Conservation (phyloP, 2,888 invertebrate genomes). For the Ariolimax columbianus region DNA sequence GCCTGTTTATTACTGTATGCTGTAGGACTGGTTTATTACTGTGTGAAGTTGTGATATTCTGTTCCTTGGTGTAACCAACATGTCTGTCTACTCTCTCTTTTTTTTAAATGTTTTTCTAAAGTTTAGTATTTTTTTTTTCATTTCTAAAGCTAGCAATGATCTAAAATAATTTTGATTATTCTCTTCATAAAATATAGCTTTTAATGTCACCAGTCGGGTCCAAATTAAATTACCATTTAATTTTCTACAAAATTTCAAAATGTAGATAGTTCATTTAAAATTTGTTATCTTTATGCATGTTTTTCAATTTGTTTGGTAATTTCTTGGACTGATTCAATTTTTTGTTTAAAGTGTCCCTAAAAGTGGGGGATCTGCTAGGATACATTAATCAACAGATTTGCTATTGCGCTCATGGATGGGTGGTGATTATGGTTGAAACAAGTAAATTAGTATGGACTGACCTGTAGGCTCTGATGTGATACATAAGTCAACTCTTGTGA, state of each 20-base stretch:
- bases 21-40: not conserved
- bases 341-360: not conserved
- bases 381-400: not conserved
- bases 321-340: not conserved
- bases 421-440: not conserved
- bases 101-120: not conserved
- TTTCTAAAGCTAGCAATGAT: not conserved
- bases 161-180: not conserved
- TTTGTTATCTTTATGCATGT: not conserved
- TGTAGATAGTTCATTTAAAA: too few relatives aligned
- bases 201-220: not conserved
- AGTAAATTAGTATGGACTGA: not conserved
- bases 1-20: not conserved
- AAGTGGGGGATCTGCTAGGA: not conserved
- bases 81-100: not conserved
- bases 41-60: not conserved
- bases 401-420: not conserved
- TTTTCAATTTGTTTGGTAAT: not conserved
- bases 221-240: not conserved
- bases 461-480: slow-evolving; percentile 35
- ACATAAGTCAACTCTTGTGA: not conserved
- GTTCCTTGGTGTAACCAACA: not conserved
- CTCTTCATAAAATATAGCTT: not conserved
- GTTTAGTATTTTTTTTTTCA: not conserved
- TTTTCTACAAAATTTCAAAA: not conserved